Conservation (phyloP, 2,888 invertebrate genomes). For the Branchinecta sandiegonensis region DNA sequence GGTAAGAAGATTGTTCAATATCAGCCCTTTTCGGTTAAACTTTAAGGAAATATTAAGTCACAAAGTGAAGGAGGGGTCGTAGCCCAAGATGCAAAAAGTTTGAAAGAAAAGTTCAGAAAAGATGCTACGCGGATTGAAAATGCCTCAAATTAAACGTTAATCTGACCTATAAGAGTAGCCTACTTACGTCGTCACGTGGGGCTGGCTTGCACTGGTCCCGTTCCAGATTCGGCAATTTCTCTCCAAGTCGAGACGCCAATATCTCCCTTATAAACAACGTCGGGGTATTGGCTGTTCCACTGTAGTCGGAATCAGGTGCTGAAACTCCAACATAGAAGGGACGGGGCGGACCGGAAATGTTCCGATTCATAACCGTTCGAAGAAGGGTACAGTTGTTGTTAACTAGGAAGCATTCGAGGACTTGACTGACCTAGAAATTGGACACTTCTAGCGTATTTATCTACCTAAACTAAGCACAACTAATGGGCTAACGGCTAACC, state of each 20-base stretch:
- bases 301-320: slow-evolving; percentile 34
- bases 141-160: no score
- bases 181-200: slow-evolving; percentile 23
- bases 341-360: slow-evolving; percentile 42
- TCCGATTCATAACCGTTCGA: slow-evolving; percentile 28
- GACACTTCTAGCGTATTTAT: neutral
- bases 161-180: no score
- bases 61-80: no score
- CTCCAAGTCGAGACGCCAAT: slow-evolving; percentile 4
- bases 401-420: slow-evolving; percentile 59
- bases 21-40: no score
- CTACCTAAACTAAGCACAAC: no score
- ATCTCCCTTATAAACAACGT: slow-evolving; percentile 2
- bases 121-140: no score
- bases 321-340: slow-evolving; percentile 47
- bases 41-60: no score
- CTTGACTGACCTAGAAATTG: slow-evolving; percentile 47
- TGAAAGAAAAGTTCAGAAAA: no score
- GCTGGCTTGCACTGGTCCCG: neutral
- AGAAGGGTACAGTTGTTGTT: slow-evolving; percentile 55
- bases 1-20: no score
- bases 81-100: no score
- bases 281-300: slow-evolving; percentile 30
- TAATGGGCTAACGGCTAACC: no score
- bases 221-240: neutral